Base-by-base conservation (phyloP, 2,888 invertebrate genomes). In the Melangyna quadrimaculata region DNA sequence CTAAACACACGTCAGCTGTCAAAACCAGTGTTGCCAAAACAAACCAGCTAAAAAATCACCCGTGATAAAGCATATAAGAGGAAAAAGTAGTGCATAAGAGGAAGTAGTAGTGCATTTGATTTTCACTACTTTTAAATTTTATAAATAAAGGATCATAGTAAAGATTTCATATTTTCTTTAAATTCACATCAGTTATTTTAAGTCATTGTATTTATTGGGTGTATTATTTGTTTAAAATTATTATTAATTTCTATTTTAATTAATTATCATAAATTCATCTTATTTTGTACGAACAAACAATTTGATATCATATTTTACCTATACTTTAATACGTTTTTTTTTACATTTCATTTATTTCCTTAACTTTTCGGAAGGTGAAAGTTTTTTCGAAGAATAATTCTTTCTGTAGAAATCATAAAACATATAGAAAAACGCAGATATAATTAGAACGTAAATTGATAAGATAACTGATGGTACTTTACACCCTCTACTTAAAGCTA, bases 401-500 rank as follows among this genome's bases (percentile, higher is more conserved):
- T 93, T 93, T 86, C 92, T 93, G 88, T 95, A 96, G 90, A 96
- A 96, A 74, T 95, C 93, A 88, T 94, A 94, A 89, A 96, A 96
- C 93, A 96, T 94, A 90, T 95, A 95, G 89, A 95, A 95, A 59
- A 96, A 94, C 72, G 95, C 90, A 75, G 93, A 83, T 3, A 96
- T 93, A 87, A 95, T 95, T 0, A 94, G 93, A 86, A 95, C 92
- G 90, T 94, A 96, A 73, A 95, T 89, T 0, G 90, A 79, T 1
- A 94, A 91, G 1, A 95, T 89, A 0, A 92, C 90, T 19, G 92
- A 90, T 0, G 94, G 93, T 1, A 94, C 93, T 0, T 93, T 91
- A 88, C 96, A 96, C 67, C 93, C 93, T 0, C 94, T 94, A 70
- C 93, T 88, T 6, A 57, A 14, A 73, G 94, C 93, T 90, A 94